Evolutionary conservation across 2,113 vertebrate genomes (phyloP), one percentile per base, ranked within the genome.

Genomic region (Larimichthys crocea): DNA sequence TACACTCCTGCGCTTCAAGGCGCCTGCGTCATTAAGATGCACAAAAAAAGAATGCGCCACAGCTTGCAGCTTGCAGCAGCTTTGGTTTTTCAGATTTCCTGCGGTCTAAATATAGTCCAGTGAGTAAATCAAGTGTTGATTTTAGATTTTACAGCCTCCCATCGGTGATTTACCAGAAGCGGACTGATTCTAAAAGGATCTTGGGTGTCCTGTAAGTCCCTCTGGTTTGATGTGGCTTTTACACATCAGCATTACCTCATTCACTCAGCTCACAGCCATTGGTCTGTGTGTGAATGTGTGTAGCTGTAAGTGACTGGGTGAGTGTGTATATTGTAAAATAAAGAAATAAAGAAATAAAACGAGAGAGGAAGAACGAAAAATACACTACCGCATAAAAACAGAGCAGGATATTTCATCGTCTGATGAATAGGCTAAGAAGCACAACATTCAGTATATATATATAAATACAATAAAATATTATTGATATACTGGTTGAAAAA

Each of bases 231-330:
- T 71, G 86, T 87, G 81, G 82, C 85, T 82, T 73, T 74, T 84
- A 87, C 29, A 73, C 87, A 90, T 86, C 77, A 83, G 88, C 92
- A 94, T 94, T 92, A 94, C 94, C 92, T 94, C 93, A 94, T 93
- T 90, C 86, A 64, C 84, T 90, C 82, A 68, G 86, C 83, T 81
- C 71, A 53, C 42, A 11, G 74, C 74, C 76, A 89, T 67, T 89
- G 71, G 87, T 73, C 83, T 81, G 50, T 82, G 67, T 73, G 70
- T 57, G 46, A 53, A 42, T 83, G 76, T 74, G 86, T 83, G 84
- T 50, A 56, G 35, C 70, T 70, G 50, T 74, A 74, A 85, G 66
- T 83, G 82, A 49, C 11, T 73, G 77, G 44, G 61, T 71, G 83
- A 74, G 68, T 80, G 75, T 75, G 67, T 65, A 56, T 61, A 24